These are phyloP conservation scores for Cacoxenus indagator DNA, from an alignment of 2,888 invertebrate genomes.

Conservation along the genomic window DNA sequence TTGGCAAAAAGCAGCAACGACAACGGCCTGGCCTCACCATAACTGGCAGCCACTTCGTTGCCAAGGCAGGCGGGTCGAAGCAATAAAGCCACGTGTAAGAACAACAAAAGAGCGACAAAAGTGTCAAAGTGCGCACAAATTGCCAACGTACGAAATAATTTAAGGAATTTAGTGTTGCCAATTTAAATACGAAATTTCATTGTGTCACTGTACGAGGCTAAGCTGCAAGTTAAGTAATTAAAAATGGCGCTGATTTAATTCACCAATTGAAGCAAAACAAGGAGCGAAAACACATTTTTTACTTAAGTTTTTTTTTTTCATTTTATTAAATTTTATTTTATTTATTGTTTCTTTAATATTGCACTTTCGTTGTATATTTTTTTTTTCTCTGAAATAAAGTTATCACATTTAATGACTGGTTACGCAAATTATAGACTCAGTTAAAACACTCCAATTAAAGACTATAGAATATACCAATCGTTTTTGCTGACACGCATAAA, in stretches of 20 bases:
- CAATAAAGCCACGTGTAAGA: background rate
- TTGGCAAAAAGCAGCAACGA: constrained; percentile 63
- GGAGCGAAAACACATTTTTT: background rate
- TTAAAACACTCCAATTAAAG: background rate
- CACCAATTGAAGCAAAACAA: background rate
- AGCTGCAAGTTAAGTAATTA: background rate
- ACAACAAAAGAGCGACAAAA: constrained; percentile 37
- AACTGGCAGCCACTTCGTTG: background rate
- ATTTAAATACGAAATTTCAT: constrained; percentile 55
- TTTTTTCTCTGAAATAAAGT: background rate
- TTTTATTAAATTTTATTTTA: no score
- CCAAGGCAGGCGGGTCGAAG: background rate
- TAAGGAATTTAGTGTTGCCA: constrained; percentile 63
- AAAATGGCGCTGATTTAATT: background rate
- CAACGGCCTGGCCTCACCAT: constrained; percentile 34
- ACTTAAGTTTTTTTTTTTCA: no score
- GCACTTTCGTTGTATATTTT: no score
- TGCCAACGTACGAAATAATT: constrained; percentile 55
- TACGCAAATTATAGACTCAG: background rate
- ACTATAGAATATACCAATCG: background rate
- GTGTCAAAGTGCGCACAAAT: constrained; percentile 54
- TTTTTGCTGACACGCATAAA: background rate
- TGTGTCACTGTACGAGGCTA: constrained; percentile 26
- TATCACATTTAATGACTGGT: background rate
- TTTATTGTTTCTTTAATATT: background rate